These are phyloP conservation scores for Sarcophaga caerulescens DNA, from an alignment of 2,888 invertebrate species.

Conservation along the genomic window DNA sequence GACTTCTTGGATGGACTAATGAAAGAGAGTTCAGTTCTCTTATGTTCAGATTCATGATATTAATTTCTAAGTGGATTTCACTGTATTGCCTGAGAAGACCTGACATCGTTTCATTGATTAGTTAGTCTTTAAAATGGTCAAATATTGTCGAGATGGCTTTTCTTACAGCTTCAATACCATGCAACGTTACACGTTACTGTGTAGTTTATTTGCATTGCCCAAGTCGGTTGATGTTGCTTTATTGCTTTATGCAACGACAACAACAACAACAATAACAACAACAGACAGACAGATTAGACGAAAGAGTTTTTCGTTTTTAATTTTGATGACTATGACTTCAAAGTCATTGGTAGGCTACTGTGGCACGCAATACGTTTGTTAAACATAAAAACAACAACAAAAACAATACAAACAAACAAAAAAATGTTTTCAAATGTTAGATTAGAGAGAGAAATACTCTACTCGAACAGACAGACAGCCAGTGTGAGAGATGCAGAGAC, in stretches of 20 bases:
- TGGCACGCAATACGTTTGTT: slow-evolving; percentile 64
- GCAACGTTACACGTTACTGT: neutral
- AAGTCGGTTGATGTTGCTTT: neutral
- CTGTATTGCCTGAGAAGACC: slow-evolving; percentile 18
- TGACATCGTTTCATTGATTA: slow-evolving; percentile 36
- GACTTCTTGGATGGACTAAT: too few species aligned
- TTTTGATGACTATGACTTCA: slow-evolving; percentile 64
- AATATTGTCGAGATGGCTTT: slow-evolving; percentile 9
- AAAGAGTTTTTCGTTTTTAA: slow-evolving; percentile 45
- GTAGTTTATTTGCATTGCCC: neutral
- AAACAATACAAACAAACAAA: slow-evolving; percentile 39
- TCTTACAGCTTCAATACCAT: neutral
- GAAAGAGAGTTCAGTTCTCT: too few species aligned
- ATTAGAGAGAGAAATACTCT: slow-evolving; percentile 35
- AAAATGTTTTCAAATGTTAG: slow-evolving; percentile 40
- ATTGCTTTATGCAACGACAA: too few species aligned
- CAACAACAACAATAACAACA: too few species aligned
- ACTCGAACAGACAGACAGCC: neutral
- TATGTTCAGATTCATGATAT: neutral
- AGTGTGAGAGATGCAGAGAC: neutral
- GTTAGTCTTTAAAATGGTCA: slow-evolving; percentile 36
- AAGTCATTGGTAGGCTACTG: slow-evolving; percentile 64
- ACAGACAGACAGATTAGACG: slow-evolving; percentile 28
- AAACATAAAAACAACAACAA: slow-evolving; percentile 15
- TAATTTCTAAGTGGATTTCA: neutral